Conservation (phyloP, 2,888 invertebrate genomes). For the Cyclophora punctaria region DNA sequence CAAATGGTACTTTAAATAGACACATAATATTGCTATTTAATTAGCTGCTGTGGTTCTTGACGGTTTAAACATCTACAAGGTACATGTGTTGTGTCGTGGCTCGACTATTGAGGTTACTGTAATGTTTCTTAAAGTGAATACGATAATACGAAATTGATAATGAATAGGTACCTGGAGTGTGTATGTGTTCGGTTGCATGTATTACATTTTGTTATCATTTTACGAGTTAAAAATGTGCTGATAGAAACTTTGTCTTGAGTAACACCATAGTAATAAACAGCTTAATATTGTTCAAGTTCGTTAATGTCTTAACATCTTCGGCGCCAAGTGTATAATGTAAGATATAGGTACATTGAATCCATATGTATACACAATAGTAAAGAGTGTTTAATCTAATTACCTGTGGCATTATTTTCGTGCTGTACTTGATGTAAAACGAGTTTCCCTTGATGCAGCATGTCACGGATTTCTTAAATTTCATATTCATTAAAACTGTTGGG, state of each 20-base stretch:
- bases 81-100: conserved; percentile 6
- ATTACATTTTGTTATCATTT: too few species aligned
- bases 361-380: too few species aligned
- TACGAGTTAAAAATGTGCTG: too few species aligned
- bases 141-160: not conserved
- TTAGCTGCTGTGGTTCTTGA: conserved; percentile 36
- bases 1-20: conserved; percentile 26
- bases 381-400: conserved; percentile 8
- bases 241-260: too few species aligned
- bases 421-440: conserved; percentile 46
- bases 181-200: too few species aligned
- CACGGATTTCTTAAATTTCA: conserved; percentile 65
- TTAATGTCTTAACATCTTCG: too few species aligned
- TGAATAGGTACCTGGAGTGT: conserved; percentile 6
- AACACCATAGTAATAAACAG: too few species aligned
- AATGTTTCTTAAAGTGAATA: too few species aligned
- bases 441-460: conserved; percentile 58
- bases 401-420: conserved; percentile 30
- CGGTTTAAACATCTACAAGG: not conserved
- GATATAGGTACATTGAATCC: too few species aligned
- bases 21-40: conserved; percentile 31
- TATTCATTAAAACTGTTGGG: conserved; percentile 25
- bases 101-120: too few species aligned
- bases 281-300: too few species aligned
- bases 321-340: too few species aligned